Evolutionary conservation across 2,888 invertebrate species (phyloP).

Genomic region (Homarus gammarus): DNA sequence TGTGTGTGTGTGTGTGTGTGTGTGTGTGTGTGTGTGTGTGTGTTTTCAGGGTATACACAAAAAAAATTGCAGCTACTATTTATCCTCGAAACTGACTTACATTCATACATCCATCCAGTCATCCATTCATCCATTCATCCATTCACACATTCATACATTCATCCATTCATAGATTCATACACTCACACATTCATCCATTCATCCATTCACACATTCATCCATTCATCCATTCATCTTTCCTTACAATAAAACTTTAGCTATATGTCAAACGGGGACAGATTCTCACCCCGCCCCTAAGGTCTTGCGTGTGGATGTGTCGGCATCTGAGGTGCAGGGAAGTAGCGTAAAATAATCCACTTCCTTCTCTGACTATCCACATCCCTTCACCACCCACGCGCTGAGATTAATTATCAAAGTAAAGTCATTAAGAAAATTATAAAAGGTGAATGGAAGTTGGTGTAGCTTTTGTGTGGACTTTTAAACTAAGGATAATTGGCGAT

Average conservation of each 20-base stretch:
- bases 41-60: too few relatives aligned
- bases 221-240: background rate
- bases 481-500: conserved; percentile 54
- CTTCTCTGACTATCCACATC: background rate
- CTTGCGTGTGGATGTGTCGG: background rate
- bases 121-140: conserved; percentile 4
- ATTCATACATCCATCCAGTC: background rate
- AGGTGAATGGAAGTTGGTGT: conserved; percentile 46
- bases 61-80: too few relatives aligned
- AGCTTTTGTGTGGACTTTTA: conserved; percentile 51
- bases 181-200: background rate
- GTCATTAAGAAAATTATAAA: conserved; percentile 46
- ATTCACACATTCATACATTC: background rate
- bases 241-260: background rate
- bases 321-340: too few relatives aligned
- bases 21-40: too few relatives aligned
- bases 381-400: background rate
- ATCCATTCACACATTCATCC: background rate
- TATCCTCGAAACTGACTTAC: background rate
- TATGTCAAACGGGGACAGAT: background rate
- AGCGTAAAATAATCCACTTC: too few relatives aligned
- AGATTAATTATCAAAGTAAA: conserved; percentile 55
- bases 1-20: too few relatives aligned
- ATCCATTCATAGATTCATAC: conserved; percentile 16
- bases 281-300: background rate